Evolutionary conservation across 2,797 vertebrate species (phyloP).

Genomic region (Eulemur albifrons): DNA sequence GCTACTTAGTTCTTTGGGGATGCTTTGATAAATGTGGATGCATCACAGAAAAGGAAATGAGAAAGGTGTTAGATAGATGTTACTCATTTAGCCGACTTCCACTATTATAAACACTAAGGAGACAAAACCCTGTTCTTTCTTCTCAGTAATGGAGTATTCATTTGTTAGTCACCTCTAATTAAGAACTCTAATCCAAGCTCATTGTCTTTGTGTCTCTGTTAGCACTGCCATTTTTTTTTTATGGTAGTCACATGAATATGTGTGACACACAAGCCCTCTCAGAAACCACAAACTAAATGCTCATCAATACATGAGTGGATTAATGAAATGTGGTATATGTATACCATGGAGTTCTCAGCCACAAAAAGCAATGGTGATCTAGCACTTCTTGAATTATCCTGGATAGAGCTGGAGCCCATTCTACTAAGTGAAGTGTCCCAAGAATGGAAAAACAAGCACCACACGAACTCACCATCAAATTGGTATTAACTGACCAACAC

Average conservation of each 20-base stretch:
- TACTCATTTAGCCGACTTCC: background rate
- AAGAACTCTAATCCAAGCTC: background rate
- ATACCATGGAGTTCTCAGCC: no score
- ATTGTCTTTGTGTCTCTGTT: background rate
- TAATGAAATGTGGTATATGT: no score
- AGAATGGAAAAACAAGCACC: no score
- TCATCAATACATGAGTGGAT: no score
- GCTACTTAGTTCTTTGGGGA: constrained; percentile 15
- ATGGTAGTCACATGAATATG: background rate
- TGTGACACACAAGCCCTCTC: background rate
- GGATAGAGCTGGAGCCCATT: no score
- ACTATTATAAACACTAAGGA: constrained; percentile 23
- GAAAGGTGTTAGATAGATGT: background rate
- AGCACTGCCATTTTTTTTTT: background rate
- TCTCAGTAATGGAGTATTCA: constrained; percentile 19
- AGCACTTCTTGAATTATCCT: no score
- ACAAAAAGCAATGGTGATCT: no score
- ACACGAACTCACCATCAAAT: no score
- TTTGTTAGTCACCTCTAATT: constrained; percentile 57
- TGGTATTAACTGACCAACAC: no score
- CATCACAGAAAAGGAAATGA: constrained; percentile 49
- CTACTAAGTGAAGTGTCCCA: no score
- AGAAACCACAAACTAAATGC: background rate
- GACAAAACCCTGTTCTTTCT: constrained; percentile 48
- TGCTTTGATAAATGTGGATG: constrained; percentile 17